Evolutionary conservation across 2,113 vertebrate species (phyloP).

Genomic region (Erinaceus europaeus): DNA sequence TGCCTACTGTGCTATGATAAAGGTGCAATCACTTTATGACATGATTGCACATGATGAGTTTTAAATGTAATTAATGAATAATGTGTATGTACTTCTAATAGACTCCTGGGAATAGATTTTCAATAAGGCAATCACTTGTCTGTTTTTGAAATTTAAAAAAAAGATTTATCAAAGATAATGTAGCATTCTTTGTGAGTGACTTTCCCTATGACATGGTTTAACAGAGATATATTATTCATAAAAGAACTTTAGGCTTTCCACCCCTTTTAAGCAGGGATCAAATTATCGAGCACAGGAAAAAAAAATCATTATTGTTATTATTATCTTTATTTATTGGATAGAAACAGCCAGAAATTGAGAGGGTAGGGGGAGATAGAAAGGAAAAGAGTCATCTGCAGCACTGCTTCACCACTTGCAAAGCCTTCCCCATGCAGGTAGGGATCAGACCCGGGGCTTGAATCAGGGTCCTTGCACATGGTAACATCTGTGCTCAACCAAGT

Average conservation of each 20-base stretch:
- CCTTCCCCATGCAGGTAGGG: too few species aligned
- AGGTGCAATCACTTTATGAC: not conserved
- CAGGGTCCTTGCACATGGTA: too few species aligned
- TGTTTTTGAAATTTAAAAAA: not conserved
- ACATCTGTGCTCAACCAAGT: too few species aligned
- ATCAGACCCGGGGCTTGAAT: too few species aligned
- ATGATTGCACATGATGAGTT: not conserved
- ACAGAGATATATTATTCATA: not conserved
- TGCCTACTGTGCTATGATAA: not conserved
- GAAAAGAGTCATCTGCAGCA: too few species aligned
- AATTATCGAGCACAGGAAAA: constrained; percentile 14
- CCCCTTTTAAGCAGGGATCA: not conserved
- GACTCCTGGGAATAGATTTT: constrained; percentile 32
- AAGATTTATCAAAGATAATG: not conserved
- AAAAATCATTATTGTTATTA: too few species aligned
- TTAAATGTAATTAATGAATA: constrained; percentile 8
- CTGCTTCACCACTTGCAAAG: too few species aligned
- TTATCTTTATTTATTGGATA: too few species aligned
- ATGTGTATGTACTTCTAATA: not conserved
- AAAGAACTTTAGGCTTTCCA: not conserved
- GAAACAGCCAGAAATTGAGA: too few species aligned
- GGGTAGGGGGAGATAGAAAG: too few species aligned
- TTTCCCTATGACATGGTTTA: not conserved
- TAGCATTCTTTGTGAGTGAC: not conserved
- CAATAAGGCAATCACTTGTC: not conserved